Evolutionary conservation across 1,140 invertebrate genomes (phyloP), one percentile per base, ranked within the genome.

Genomic region (Agrilus planipennis): DNA sequence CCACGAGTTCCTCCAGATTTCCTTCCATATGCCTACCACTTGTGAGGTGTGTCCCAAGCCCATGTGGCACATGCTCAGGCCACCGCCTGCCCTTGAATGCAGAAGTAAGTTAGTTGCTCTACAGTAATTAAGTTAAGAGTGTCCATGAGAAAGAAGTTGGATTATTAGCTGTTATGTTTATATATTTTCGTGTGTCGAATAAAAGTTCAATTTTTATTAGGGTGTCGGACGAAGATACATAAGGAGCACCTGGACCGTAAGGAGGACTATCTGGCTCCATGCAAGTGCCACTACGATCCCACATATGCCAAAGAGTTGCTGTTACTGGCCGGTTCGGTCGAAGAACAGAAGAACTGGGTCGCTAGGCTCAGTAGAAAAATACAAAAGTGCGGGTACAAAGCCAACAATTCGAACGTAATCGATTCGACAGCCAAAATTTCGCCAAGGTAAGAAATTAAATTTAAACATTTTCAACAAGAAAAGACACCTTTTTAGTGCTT

Each of bases 21-120:
- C 85, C 46, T 99, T 89, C 68, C 91, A 97, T 65, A 97, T 96
- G 79, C 93, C 93, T 22, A 95, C 94, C 2, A 86, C 86, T 44
- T 99, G 94, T 69, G 94, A 99, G 70, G 84, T 90, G 35, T 99
- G 94, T 75, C 81, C 89, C 21, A 93, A 91, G 62, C 90, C 91
- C 51, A 72, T 97, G 37, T 97, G 91, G 89, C 84, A 95, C 63
- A 88, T 97, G 78, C 86, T 98, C 61, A 79, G 90, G 60, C 93
- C 94, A 42, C 93, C 93, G 32, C 85, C 89, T 46, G 93, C 94
- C 35, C 73, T 96, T 44, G 94, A 97, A 68, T 99, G 94, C 68
- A 77, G 89, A 75, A 72, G 89, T 91, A 71, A 72, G 77, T 75
- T 21, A 21, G 11, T 11, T 11, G 22, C 5, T n/a, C n/a, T n/a